Evolutionary conservation across 2,113 vertebrate species (phyloP).

Genomic region (Pleuronectes platessa): DNA sequence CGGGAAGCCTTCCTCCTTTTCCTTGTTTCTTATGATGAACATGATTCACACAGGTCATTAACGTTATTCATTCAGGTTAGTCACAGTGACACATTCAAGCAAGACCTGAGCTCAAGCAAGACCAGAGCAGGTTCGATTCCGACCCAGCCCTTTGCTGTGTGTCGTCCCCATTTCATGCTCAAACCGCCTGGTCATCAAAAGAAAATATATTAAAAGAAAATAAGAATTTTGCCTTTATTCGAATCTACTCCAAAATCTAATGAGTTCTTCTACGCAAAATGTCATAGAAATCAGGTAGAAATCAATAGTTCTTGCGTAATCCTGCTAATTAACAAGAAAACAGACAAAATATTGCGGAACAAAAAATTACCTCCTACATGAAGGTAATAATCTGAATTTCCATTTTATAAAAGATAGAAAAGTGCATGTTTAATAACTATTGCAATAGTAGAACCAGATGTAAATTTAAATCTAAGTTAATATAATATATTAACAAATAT

Average conservation of each 20-base stretch:
- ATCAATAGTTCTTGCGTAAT: no score
- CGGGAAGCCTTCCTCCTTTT: background rate
- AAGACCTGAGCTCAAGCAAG: background rate
- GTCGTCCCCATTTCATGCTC: no score
- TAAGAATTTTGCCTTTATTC: no score
- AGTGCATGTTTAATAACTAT: background rate
- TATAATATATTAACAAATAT: background rate
- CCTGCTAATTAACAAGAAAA: no score
- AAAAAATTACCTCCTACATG: no score
- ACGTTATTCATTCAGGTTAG: background rate
- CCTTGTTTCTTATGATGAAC: background rate
- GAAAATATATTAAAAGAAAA: no score
- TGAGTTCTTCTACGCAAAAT: no score
- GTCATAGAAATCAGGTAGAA: no score
- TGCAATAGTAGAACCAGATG: background rate
- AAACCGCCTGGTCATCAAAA: no score
- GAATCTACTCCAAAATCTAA: no score
- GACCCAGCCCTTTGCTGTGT: no score
- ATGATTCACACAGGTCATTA: background rate
- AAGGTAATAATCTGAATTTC: background rate
- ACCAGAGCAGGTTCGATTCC: background rate
- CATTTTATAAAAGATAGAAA: background rate
- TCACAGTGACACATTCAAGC: background rate
- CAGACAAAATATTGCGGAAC: no score
- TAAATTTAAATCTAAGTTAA: background rate